Percentiles rank a stretch among this genome's conserved stretches.
These are phyloP conservation scores for Apostichopus japonicus DNA, from an alignment of 35 echinoderm and acorn worm genomes.

Conservation along the genomic window DNA sequence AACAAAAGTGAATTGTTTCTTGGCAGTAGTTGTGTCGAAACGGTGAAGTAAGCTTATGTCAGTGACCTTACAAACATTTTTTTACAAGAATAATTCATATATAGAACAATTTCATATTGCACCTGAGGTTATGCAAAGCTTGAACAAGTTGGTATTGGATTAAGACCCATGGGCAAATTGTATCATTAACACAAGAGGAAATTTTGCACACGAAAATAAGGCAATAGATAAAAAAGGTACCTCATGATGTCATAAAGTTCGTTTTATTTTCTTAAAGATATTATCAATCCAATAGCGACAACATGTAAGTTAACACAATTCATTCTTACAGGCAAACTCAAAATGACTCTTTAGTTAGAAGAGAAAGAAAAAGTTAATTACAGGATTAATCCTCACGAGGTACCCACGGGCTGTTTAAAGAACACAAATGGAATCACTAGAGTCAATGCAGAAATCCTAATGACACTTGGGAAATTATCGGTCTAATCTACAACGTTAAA, in stretches of 20 bases:
- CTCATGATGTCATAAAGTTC: not conserved
- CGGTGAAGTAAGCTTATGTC: not conserved
- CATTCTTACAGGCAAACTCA: not conserved
- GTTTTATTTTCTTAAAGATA: not conserved
- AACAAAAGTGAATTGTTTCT: no score
- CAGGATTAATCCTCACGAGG: constrained; percentile 31
- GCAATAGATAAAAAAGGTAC: not conserved
- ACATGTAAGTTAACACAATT: not conserved
- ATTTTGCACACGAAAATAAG: no score
- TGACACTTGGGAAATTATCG: constrained; percentile 41
- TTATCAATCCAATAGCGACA: not conserved
- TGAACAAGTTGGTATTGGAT: constrained; percentile 9
- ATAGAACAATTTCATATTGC: not conserved
- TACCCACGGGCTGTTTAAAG: constrained; percentile 25
- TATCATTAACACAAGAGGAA: not conserved
- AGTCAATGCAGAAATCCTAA: constrained; percentile 18
- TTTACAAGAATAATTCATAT: not conserved
- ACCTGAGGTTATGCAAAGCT: not conserved
- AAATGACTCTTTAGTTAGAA: not conserved
- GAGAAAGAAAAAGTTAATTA: constrained; percentile 42
- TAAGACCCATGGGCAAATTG: not conserved
- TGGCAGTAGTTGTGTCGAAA: no score
- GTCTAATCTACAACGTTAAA: not conserved
- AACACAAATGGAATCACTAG: constrained; percentile 34
- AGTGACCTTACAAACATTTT: not conserved